Evolutionary conservation across 2,797 vertebrate genomes (phyloP), one percentile per base, ranked within the genome.

Genomic region (Gadopsis bispinosus): DNA sequence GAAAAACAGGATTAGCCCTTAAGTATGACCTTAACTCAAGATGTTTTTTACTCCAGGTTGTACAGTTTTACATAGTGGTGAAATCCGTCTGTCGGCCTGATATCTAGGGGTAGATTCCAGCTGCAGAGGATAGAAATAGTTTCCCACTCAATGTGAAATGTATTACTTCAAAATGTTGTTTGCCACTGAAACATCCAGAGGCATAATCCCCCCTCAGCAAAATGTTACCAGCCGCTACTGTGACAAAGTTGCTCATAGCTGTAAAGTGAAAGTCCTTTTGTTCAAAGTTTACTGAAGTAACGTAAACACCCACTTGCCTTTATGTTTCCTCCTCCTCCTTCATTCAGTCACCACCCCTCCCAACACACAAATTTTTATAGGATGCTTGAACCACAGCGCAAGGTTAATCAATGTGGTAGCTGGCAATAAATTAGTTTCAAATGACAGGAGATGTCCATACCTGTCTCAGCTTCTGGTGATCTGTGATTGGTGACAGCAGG

Each of bases 351-450:
- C 35, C 35, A 1, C 60, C 69, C 71, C 53, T 67, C 70, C 54
- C 66, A 79, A 85, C 85, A 85, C 86, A 91, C 88, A 90, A 43
- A 76, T 89, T 88, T 92, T 48, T 62, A 92, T 94, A 87, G 85
- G 88, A 89, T 91, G 71, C 89, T 91, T 89, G 91, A 94, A 93
- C 87, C 91, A 90, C 90, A 83, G 81, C 51, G 65, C 90, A 87
- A 95, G 93, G 94, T 96, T 96, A 97, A 95, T 96, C 93, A 93
- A 93, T 93, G 89, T 93, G 92, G 91, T 88, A 83, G 93, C 84
- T 82, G 92, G 94, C 89, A 91, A 92, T 95, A 95, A 95, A 95
- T 96, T 94, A 92, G 90, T 79, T 92, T 90, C 90, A 90, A 77
- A 93, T 96, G 95, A 91, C 88, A 95, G 83, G 80, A 85, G 86